A percentile compares a stretch with the other conserved stretches of the same genome.
phyloP scores from a whole-genome alignment of 2,797 vertebrate species.

The Pelobates cultripes region DNA sequence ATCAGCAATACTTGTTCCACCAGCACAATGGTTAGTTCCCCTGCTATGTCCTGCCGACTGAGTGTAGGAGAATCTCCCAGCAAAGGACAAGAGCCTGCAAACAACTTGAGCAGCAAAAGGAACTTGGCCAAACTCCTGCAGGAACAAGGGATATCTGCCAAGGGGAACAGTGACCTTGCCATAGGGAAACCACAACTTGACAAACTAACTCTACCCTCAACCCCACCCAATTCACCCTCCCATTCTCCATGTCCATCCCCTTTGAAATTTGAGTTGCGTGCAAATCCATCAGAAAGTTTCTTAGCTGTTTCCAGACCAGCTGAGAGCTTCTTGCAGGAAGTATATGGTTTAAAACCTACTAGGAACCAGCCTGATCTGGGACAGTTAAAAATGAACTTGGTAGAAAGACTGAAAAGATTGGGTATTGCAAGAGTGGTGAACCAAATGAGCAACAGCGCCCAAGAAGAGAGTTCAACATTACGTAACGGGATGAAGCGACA shows the following conservation, averaged over 20 bases:
- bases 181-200: constrained; percentile 64
- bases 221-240: constrained; percentile 87
- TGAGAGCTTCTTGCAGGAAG: constrained; percentile 92
- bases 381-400: constrained; percentile 76
- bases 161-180: constrained; percentile 71
- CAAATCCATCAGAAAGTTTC: constrained; percentile 83
- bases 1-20: constrained; percentile 77
- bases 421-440: constrained; percentile 85
- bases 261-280: constrained; percentile 73
- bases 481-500: constrained; percentile 65
- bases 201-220: constrained; percentile 74
- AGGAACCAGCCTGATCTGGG: constrained; percentile 73
- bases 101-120: constrained; percentile 67
- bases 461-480: constrained; percentile 51
- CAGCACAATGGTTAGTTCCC: constrained; percentile 77
- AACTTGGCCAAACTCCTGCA: constrained; percentile 87
- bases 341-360: constrained; percentile 84
- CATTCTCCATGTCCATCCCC: constrained; percentile 80
- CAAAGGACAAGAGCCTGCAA: constrained; percentile 75
- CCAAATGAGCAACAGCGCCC: constrained; percentile 60
- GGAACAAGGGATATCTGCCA: constrained; percentile 92
- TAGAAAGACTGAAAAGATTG: constrained; percentile 86
- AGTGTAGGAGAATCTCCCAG: constrained; percentile 84
- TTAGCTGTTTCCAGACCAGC: constrained; percentile 88
- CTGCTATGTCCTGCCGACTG: constrained; percentile 81